Evolutionary conservation across 2,797 vertebrate genomes (phyloP).

Genomic region (Mormyrops boulengeri): DNA sequence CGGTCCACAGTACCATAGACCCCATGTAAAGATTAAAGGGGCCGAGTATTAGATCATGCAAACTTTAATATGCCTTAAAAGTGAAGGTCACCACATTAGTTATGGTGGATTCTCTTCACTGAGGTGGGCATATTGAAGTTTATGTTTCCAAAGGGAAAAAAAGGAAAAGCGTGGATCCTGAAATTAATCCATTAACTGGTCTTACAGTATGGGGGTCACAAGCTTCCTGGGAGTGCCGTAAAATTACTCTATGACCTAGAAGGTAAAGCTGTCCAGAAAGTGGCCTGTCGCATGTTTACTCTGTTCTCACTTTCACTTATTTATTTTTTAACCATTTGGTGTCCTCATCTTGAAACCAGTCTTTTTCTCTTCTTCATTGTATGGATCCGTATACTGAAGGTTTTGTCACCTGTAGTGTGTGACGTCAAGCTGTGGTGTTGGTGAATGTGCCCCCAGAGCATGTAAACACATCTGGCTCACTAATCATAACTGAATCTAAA

Average conservation of each 20-base stretch:
- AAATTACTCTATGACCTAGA: not conserved
- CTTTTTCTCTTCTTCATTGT: not conserved
- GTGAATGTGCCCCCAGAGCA: not conserved
- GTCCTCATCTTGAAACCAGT: not conserved
- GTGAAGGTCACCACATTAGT: conserved; percentile 9
- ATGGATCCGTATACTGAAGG: not conserved
- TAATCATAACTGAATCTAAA: not conserved
- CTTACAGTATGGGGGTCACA: not conserved
- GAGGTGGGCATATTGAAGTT: conserved; percentile 1
- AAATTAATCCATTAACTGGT: conserved; percentile 4
- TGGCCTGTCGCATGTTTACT: not conserved
- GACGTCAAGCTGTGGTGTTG: not conserved
- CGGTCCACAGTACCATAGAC: not conserved
- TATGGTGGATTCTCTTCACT: not conserved
- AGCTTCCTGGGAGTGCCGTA: not conserved
- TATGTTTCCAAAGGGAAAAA: not conserved
- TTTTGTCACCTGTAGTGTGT: not conserved
- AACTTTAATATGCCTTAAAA: conserved; percentile 9
- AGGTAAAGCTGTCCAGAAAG: not conserved
- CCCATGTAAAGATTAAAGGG: not conserved
- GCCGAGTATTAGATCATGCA: not conserved
- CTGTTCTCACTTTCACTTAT: not conserved
- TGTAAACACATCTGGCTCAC: not conserved
- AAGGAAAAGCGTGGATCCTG: not conserved
- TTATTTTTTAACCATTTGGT: not conserved